Base-by-base conservation (phyloP, 2,888 invertebrate genomes). In the Alviniconcha strummeri region DNA sequence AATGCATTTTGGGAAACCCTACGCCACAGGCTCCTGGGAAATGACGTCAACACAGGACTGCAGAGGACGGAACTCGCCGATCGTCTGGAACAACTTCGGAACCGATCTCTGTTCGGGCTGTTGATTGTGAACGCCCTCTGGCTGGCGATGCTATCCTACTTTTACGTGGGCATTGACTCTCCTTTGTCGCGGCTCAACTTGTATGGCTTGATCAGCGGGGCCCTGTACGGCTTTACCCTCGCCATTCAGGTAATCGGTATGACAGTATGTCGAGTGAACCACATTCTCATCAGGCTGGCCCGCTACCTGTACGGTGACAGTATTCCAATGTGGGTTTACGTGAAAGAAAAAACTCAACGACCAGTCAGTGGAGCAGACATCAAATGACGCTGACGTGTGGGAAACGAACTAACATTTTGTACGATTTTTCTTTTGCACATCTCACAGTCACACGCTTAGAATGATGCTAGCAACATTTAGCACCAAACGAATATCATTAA, bases 151-250 rank as follows among this genome's bases (percentile, higher is more conserved):
- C 87, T 90, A 54, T 88, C 88, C 54, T 88, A 87, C 52, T 87
- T 89, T 69, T 90, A 89, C 72, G 83, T 88, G 77, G 88, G 88
- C 17, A 81, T 88, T 15, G 87, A 87, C 36, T 84, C 87, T 1
- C 86, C 88, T 36, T 76, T 89, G 54, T 86, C 88, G 19, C 87
- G 87, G 71, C 84, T 90, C n/a, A 90, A 90, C 81, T 84, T 89
- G 5, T 90, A 89, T 69, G 89, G 89, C 6, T 83, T 90, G 72
- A 89, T 90, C 52, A 89, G 89, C 56, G 89, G 88, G 5, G 89
- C 88, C 13, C 86, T 90, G 15, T 90, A 90, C 82, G 90, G 90
- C 3, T 85, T 90, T 76, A 89, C 89, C 0, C 83, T 90, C 36
- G 83, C 87, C 9, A 87, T 90, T 19, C 90, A 90, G 79, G 82